Base-by-base conservation (phyloP, 2,113 vertebrate species). In the Myotis yumanensis region DNA sequence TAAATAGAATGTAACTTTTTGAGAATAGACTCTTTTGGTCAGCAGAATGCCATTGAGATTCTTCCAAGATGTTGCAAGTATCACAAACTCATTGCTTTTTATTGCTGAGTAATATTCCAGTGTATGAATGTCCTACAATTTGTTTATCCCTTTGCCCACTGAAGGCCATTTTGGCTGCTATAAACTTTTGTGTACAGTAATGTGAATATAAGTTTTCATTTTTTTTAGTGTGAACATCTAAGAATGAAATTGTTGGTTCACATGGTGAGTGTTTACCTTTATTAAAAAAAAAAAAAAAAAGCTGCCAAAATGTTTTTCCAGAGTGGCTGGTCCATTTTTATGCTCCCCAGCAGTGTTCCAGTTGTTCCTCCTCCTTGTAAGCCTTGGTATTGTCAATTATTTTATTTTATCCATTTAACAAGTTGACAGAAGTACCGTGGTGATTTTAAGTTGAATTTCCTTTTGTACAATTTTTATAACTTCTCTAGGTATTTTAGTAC, bases 231-330 rank as follows among this genome's bases (percentile, higher is more conserved):
- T 43, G 22, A 95, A 28, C 28, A 72, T 6, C 30, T 85, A 57
- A 23, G 32, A 71, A 28, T 57, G 22, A 77, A 28, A 35, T 48
- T 23, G 7, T 43, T 72, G 57, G 37, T 23, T 66, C 18, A n/a
- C 17, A 4, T 12, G 6, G 18, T 84, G 22, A 5, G 43, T 48
- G 9, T 62, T 96, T 81, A 82, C 80, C n/a, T 90, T 75, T n/a
- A 15, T 80, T 54, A 90, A 54, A 46, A 62, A 90, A 54, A 88
- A 88, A 90, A 54, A 46, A 62, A 90, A 54, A 88, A 88, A 72
- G 59, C 4, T n/a, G 43, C 5, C 28, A 2, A 46, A 62, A 7
- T 62, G 11, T 5, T 79, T 79, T 85, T 66, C 43, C 52, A 43
- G 6, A 43, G 18, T 22, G 23, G 1, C 22, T 66, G 15, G 11